Evolutionary conservation across 2,113 vertebrate genomes (phyloP).

Genomic region (Gymnobelideus leadbeateri): DNA sequence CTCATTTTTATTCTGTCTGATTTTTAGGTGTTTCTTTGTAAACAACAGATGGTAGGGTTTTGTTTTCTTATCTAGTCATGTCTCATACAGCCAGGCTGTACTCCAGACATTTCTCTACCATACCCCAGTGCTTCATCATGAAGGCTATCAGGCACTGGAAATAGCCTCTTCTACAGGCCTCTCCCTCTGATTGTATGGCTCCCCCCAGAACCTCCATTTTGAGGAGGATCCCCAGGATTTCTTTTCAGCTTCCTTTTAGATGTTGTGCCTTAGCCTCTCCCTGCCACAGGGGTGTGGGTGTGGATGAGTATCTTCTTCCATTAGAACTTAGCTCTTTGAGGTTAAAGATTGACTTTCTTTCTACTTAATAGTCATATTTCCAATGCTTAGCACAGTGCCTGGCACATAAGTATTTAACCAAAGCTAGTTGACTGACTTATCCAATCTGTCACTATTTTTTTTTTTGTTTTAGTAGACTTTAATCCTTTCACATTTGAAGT

Average conservation of each 20-base stretch:
- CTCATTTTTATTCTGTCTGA: slow-evolving; percentile 6
- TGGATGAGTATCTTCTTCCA: neutral
- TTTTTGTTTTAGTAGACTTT: neutral
- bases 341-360: neutral
- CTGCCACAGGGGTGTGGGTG: neutral
- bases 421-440: neutral
- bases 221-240: neutral
- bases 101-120: neutral
- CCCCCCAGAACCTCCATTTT: neutral
- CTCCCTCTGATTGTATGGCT: neutral
- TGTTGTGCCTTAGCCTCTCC: neutral
- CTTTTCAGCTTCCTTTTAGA: neutral
- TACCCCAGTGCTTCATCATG: neutral
- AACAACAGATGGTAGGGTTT: neutral
- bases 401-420: neutral
- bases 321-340: neutral
- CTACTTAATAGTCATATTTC: neutral
- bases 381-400: neutral
- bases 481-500: neutral
- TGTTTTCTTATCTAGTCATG: neutral
- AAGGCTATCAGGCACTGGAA: neutral
- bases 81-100: neutral
- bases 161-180: neutral
- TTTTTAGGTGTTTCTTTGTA: neutral
- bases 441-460: too few species aligned